Percentiles rank a stretch among this genome's conserved stretches.
These are phyloP conservation scores for Umimayanthus kanabou DNA, from an alignment of 92 coral and sea anemone genomes.

Conservation along the genomic window DNA sequence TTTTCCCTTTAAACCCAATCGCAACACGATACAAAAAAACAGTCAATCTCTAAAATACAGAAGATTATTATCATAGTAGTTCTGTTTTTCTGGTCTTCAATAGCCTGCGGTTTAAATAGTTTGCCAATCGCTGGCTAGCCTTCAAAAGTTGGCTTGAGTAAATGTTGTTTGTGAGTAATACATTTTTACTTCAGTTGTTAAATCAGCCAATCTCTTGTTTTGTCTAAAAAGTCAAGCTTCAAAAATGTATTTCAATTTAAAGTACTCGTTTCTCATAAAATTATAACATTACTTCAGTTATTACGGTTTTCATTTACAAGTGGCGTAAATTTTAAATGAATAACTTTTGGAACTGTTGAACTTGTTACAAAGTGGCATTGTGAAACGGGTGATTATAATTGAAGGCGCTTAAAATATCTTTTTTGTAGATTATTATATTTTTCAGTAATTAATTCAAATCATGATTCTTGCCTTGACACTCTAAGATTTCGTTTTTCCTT, in stretches of 20 bases:
- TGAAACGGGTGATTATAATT: not conserved
- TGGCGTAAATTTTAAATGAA: not conserved
- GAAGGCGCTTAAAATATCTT: not conserved
- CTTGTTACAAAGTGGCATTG: conserved; percentile 22
- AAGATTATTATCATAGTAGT: not conserved
- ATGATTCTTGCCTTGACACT: not conserved
- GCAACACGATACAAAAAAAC: not conserved
- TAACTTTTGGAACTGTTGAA: not conserved
- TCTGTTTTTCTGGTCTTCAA: not conserved
- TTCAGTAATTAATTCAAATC: not conserved
- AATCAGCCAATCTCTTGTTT: not conserved
- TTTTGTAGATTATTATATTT: not conserved
- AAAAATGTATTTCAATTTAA: not conserved
- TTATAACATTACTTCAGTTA: not conserved
- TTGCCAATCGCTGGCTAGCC: too few species aligned
- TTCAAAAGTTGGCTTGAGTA: too few species aligned
- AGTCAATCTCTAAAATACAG: not conserved
- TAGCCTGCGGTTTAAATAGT: too few species aligned
- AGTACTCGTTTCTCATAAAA: not conserved
- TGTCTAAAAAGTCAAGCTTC: conserved; percentile 15
- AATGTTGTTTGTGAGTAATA: not conserved
- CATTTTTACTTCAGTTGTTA: not conserved
- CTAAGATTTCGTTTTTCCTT: conserved; percentile 14
- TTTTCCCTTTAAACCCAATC: not conserved
- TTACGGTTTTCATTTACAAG: not conserved